phyloP scores from a whole-genome alignment of 2,113 vertebrate species.

The Megalops atlanticus region DNA sequence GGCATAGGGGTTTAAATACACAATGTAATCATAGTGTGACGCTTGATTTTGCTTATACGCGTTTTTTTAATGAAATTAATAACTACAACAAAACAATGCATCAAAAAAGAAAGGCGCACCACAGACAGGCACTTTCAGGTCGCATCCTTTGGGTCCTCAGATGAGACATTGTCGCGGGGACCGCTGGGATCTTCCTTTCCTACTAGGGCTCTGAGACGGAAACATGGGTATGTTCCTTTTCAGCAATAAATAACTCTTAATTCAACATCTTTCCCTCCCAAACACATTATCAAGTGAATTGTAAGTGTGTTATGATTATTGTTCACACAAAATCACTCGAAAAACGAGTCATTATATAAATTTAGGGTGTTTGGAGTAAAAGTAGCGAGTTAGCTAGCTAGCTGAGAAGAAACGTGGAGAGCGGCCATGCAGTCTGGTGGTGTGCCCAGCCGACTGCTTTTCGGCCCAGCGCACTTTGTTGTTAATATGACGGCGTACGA shows the following conservation, averaged over 20 bases:
- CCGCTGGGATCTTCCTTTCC: slow-evolving; percentile 72
- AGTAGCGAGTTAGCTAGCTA: slow-evolving; percentile 26
- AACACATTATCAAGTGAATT: not conserved
- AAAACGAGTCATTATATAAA: too few relatives aligned
- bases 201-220: slow-evolving; percentile 63
- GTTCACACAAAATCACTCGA: not conserved
- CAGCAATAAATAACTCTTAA: accelerated
- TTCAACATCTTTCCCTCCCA: accelerated
- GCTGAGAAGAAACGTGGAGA: slow-evolving; percentile 31
- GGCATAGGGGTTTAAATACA: not conserved
- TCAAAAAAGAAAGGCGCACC: not conserved
- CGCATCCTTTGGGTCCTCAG: slow-evolving; percentile 47
- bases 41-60: not conserved
- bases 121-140: not conserved
- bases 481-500: too few relatives aligned
- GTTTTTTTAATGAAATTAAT: not conserved
- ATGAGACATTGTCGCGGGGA: slow-evolving; percentile 62
- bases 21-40: not conserved
- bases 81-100: too few relatives aligned
- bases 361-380: too few relatives aligned
- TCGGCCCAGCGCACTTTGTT: slow-evolving; percentile 6
- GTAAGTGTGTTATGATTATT: slow-evolving; percentile 17
- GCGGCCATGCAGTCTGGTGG: slow-evolving; percentile 35
- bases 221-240: slow-evolving; percentile 71
- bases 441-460: not conserved